These are phyloP conservation scores for Herminia tarsipennalis DNA, from an alignment of 2,888 invertebrate species.

Conservation along the genomic window DNA sequence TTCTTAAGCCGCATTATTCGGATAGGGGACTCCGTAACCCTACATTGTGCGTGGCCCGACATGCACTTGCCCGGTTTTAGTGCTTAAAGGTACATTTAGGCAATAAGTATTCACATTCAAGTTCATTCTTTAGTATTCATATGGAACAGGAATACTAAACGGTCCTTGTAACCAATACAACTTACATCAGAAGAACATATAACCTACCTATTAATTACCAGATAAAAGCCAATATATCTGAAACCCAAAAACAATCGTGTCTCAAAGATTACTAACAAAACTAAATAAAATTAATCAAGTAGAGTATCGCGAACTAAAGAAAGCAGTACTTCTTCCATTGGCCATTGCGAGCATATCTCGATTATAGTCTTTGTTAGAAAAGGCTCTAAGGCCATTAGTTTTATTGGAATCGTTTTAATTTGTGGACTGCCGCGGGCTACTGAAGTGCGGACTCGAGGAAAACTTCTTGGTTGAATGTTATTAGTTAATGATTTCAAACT, in stretches of 20 bases:
- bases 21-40: too few relatives aligned
- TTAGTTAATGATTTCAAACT: conserved; percentile 36
- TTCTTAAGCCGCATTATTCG: too few relatives aligned
- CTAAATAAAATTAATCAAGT: conserved; percentile 35
- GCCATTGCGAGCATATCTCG: conserved; percentile 33
- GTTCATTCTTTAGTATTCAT: too few relatives aligned
- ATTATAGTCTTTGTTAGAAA: conserved; percentile 52
- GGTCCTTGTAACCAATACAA: too few relatives aligned
- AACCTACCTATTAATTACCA: too few relatives aligned
- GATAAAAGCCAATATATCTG: too few relatives aligned
- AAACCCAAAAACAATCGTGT: neutral
- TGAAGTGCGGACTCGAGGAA: conserved; percentile 10
- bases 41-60: too few relatives aligned
- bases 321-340: conserved; percentile 34
- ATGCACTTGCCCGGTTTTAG: too few relatives aligned
- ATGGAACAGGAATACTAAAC: too few relatives aligned
- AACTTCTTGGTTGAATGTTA: conserved; percentile 47
- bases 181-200: too few relatives aligned
- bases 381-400: conserved; percentile 51
- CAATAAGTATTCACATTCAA: too few relatives aligned
- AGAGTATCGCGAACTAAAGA: conserved; percentile 34
- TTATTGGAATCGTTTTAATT: conserved; percentile 54
- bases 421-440: conserved; percentile 23
- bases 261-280: conserved; percentile 8
- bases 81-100: too few relatives aligned